Evolutionary conservation across 2,888 invertebrate genomes (phyloP).

Genomic region (Eledona agricola): DNA sequence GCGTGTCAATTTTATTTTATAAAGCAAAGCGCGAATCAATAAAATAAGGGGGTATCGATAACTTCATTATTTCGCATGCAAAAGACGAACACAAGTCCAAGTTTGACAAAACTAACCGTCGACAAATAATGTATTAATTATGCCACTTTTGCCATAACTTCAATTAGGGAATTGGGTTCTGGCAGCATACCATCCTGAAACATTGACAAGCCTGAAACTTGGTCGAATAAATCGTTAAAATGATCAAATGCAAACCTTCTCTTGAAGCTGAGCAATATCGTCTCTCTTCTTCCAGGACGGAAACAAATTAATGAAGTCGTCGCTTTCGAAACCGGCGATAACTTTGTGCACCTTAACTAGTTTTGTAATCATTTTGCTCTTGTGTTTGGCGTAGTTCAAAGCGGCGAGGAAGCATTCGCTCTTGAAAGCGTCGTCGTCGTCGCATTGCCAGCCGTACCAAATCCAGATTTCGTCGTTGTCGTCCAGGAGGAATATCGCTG

Average conservation of each 20-base stretch:
- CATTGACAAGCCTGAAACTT: slow-evolving; percentile 2
- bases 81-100: too few relatives aligned
- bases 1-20: too few relatives aligned
- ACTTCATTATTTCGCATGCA: too few relatives aligned
- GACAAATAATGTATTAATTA: too few relatives aligned
- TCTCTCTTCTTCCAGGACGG: slow-evolving; percentile 43
- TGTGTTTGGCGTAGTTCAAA: slow-evolving; percentile 40
- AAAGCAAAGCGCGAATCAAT: too few relatives aligned
- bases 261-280: slow-evolving; percentile 15
- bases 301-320: slow-evolving; percentile 47
- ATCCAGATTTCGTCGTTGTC: slow-evolving; percentile 47
- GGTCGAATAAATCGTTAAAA: neutral
- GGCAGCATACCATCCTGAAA: slow-evolving; percentile 22
- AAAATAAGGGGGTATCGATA: too few relatives aligned
- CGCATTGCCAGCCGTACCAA: slow-evolving; percentile 40
- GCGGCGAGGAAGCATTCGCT: slow-evolving; percentile 38
- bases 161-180: slow-evolving; percentile 4
- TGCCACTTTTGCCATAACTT: too few relatives aligned
- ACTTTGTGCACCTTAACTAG: slow-evolving; percentile 36
- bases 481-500: slow-evolving; percentile 47
- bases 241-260: slow-evolving; percentile 6
- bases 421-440: slow-evolving; percentile 29
- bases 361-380: slow-evolving; percentile 21
- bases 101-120: too few relatives aligned
- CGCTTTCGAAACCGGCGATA: slow-evolving; percentile 41